Evolutionary conservation across 2,113 vertebrate species (phyloP), one percentile per base, ranked within the genome.

Genomic region (Noctilio leporinus): DNA sequence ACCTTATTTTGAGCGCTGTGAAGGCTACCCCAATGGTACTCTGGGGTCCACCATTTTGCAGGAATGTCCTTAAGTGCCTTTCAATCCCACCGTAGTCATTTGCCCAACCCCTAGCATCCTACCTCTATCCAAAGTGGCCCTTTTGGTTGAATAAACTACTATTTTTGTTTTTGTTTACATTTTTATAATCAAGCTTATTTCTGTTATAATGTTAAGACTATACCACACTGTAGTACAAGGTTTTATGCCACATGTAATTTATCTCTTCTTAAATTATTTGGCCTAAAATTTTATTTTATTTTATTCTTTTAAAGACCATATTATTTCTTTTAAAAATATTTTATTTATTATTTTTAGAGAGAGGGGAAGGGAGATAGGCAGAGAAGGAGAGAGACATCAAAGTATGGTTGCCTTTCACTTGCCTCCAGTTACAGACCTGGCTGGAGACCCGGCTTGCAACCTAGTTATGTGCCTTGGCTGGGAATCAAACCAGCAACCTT

Each of bases 11-110:
- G 24, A 43, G 8, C 7, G 3, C n/a, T 10, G 4, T 43, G 8
- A 20, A 30, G 22, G 62, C 7, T 73, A 2, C 3, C 1, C 2
- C 24, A 22, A 7, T 1, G 57, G 4, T 0, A 47, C 10, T 77
- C 19, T 47, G 3, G 15, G 20, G 11, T 70, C 7, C 7, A 4
- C 11, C 14, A 15, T 49, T 75, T 75, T 49, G 26, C 30, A 26
- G 47, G 1, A 47, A 57, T 75, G 62, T 83, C 33, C 62, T 49
- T 78, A 89, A 40, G 20, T 2, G 16, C n/a, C 45, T 72, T 30
- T 43, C 12, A 49, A 3, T 10, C 57, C 11, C 11, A 10, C 6
- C 9, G 47, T 38, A 10, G 0, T 0, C 30, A 67, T 40, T 49
- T 65, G 70, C 3, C 30, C 17, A 4, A 4, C 2, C 10, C 7